Evolutionary conservation across 2,113 vertebrate species (phyloP).

Genomic region (Prunella fulvescens): DNA sequence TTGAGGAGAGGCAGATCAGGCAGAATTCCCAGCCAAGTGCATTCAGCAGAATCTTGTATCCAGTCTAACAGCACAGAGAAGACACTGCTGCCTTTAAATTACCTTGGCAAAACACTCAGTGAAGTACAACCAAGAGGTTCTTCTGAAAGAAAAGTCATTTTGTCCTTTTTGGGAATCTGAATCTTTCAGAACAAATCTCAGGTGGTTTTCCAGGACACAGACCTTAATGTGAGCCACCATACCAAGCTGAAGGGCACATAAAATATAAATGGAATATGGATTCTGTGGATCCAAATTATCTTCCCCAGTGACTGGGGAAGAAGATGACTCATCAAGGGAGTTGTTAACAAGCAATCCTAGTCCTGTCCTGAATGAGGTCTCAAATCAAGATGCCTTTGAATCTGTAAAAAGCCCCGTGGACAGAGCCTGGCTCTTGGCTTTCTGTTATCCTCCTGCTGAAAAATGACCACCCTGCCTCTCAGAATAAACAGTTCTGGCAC

Average conservation of each 20-base stretch:
- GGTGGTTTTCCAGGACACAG: background rate
- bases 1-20: background rate
- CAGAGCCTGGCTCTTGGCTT: background rate
- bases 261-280: background rate
- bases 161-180: background rate
- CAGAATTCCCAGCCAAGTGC: background rate
- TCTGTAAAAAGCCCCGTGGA: background rate
- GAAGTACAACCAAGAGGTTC: background rate
- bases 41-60: background rate
- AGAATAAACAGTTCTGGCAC: background rate
- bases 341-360: background rate
- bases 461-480: background rate
- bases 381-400: background rate
- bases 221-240: background rate
- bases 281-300: background rate
- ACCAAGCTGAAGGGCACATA: background rate
- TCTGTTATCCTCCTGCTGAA: background rate
- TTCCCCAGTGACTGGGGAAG: background rate
- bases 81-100: background rate
- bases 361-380: background rate
- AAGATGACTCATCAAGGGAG: background rate
- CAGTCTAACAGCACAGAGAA: background rate
- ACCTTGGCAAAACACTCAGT: background rate
- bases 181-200: background rate
- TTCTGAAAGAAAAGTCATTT: background rate